Evolutionary conservation across 2,888 invertebrate species (phyloP).

Genomic region (Microdon myrmicae): DNA sequence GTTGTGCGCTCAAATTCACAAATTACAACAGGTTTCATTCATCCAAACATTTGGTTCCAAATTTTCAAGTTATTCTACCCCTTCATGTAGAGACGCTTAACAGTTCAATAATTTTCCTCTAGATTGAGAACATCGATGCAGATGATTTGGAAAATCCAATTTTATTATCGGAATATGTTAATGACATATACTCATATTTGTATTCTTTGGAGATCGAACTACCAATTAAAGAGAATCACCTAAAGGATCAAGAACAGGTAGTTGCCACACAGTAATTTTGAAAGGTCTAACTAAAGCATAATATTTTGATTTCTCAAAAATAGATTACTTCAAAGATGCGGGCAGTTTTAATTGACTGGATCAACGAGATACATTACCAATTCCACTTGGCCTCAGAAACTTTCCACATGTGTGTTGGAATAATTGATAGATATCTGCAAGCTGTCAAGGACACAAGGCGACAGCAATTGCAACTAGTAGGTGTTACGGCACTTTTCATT

Average conservation of each 20-base stretch:
- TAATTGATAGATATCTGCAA: slow-evolving; percentile 87
- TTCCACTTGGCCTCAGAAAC: slow-evolving; percentile 90
- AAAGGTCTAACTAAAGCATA: no score
- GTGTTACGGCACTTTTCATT: slow-evolving; percentile 87
- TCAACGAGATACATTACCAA: slow-evolving; percentile 89
- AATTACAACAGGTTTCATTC: no score
- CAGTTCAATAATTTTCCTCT: neutral
- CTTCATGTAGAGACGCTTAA: neutral
- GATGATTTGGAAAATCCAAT: slow-evolving; percentile 79
- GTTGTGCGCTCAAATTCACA: no score
- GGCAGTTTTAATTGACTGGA: slow-evolving; percentile 90
- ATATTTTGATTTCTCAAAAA: neutral
- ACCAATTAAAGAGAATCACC: slow-evolving; percentile 73
- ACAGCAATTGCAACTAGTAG: slow-evolving; percentile 85
- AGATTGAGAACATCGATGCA: slow-evolving; percentile 79
- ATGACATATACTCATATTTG: slow-evolving; percentile 89
- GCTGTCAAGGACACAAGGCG: slow-evolving; percentile 72
- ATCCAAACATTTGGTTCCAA: no score
- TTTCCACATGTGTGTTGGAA: slow-evolving; percentile 85
- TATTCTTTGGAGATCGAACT: slow-evolving; percentile 77
- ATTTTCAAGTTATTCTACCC: no score
- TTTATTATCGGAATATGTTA: slow-evolving; percentile 84
- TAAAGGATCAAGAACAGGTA: slow-evolving; percentile 72
- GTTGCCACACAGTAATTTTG: no score
- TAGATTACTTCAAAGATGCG: slow-evolving; percentile 86